These are phyloP conservation scores for Ictalurus punctatus DNA, from an alignment of 2,113 vertebrate genomes.

Conservation along the genomic window DNA sequence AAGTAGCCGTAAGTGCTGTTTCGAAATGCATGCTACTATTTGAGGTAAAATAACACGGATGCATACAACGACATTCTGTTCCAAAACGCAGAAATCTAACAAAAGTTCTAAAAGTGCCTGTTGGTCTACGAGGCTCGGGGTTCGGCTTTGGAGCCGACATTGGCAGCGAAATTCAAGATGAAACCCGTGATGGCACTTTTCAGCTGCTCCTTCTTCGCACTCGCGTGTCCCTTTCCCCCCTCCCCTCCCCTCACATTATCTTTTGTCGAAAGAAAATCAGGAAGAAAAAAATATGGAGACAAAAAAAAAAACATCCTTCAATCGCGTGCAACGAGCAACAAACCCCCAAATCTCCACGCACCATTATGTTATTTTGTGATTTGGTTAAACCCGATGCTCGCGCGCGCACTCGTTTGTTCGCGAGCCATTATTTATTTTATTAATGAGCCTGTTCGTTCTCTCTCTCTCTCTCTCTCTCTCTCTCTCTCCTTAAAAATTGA, in stretches of 20 bases:
- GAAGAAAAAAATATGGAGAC: conserved; percentile 72
- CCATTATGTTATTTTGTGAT: conserved; percentile 16
- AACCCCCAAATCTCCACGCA: not conserved
- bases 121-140: not conserved
- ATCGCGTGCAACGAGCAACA: conserved; percentile 8
- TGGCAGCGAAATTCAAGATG: conserved; percentile 72
- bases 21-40: not conserved
- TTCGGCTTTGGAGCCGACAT: conserved; percentile 54
- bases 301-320: not conserved
- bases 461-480: not conserved
- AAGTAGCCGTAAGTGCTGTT: conserved; percentile 55
- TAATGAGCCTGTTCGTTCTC: conserved; percentile 66
- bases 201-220: conserved; percentile 65
- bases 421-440: conserved; percentile 77
- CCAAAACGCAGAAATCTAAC: conserved; percentile 14
- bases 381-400: not conserved
- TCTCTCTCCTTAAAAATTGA: conserved; percentile 63
- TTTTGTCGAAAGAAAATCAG: conserved; percentile 79
- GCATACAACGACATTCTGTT: not conserved
- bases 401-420: conserved; percentile 65
- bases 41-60: not conserved
- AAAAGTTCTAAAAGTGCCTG: conserved; percentile 30
- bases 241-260: conserved; percentile 69
- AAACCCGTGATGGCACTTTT: conserved; percentile 77
- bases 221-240: conserved; percentile 64